Base-by-base conservation (phyloP, 2,797 vertebrate genomes). In the Etheostoma nigrum region DNA sequence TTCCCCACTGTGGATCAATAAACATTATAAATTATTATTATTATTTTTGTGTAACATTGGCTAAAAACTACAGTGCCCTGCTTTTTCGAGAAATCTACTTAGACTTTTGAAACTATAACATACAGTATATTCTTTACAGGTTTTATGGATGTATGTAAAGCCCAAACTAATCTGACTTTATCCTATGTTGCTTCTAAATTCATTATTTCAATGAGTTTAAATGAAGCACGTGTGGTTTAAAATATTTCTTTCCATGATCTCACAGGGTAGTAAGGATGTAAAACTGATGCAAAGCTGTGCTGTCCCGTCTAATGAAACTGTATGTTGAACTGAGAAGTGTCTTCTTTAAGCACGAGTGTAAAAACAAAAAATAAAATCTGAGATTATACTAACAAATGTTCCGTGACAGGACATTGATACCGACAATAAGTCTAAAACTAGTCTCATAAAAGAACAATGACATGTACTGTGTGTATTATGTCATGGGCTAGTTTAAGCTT, bases 381-480 rank as follows among this genome's bases (percentile, higher is more conserved):
- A 45, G 7, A 45, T 72, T 62, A 53, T 54, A 53, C 18, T 62
- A 54, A 36, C 67, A 70, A 59, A 49, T 59, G 67, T 48, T 33
- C 18, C 7, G 53, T 33, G 5, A 33, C 25, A 30, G 25, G 10
- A 14, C 42, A 44, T 36, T 36, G 36, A 36, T 10, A 36, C 42
- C 4, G 12, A 14, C 42, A 14, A 44, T 12, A 44, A 44, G 42
- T 14, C 42, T 14, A 36, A 36, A 36, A 36, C 36, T 36, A 36
- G 33, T 36, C 36, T 36, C 10, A 36, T 36, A 36, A 36, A 36
- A 10, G 9, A 36, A 9, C 36, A 36, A 36, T 36, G 36, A 10
- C 9, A 36, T 36, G 36, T 21, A 0, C 6, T 16, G 12, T 49
- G 1, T 30, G 44, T n/a, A 13, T 48, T 30, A 14, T 0, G 13